Percentiles rank a stretch among this genome's conserved stretches.
Evolutionary conservation across 2,797 vertebrate species (phyloP).

Genomic region (Hydrophis major): DNA sequence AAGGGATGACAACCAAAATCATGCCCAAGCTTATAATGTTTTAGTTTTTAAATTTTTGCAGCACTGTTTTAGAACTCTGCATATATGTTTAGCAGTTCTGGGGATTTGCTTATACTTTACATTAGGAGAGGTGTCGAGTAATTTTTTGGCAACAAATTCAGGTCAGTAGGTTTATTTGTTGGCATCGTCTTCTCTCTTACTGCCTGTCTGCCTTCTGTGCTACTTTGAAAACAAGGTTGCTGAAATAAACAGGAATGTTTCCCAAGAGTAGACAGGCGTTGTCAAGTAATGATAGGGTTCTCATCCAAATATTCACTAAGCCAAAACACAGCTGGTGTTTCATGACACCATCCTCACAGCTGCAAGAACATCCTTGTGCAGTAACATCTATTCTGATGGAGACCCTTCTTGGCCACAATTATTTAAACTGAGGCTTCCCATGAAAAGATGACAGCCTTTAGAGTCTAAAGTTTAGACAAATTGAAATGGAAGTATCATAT

Average conservation of each 20-base stretch:
- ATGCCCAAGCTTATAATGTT: not conserved
- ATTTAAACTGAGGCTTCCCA: not conserved
- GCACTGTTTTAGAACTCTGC: not conserved
- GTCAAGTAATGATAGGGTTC: slow-evolving; percentile 17
- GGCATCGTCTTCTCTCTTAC: not conserved
- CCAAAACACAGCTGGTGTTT: slow-evolving; percentile 14
- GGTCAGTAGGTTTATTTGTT: slow-evolving; percentile 19
- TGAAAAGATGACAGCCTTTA: not conserved
- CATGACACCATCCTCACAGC: not conserved
- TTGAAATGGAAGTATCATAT: not conserved
- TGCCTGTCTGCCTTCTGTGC: not conserved
- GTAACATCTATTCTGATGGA: fast-evolving
- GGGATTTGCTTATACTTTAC: not conserved
- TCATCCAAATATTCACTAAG: not conserved
- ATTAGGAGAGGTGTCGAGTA: not conserved
- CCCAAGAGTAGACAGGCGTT: not conserved
- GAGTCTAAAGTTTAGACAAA: not conserved
- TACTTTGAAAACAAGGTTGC: slow-evolving; percentile 4
- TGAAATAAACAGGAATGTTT: slow-evolving; percentile 33
- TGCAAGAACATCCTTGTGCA: not conserved
- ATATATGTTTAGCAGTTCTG: not conserved
- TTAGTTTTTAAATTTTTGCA: not conserved
- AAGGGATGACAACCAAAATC: not conserved
- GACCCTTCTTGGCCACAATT: not conserved
- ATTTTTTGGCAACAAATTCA: slow-evolving; percentile 5